A percentile compares a stretch with the other conserved stretches of the same genome.
phyloP scores from a whole-genome alignment of 1,140 invertebrate species.

The Carcinoscorpius rotundicauda region DNA sequence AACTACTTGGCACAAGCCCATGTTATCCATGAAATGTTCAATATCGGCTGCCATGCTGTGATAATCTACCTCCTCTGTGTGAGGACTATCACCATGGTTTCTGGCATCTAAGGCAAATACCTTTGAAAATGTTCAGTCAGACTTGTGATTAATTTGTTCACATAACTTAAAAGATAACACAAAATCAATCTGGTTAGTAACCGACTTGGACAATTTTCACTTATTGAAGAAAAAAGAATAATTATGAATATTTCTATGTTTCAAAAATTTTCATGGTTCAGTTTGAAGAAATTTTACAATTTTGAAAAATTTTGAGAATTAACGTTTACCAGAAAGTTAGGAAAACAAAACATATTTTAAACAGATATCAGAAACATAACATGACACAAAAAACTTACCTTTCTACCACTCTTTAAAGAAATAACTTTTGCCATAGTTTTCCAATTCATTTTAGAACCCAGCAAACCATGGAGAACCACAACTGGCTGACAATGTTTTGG shows the following conservation, averaged over 20 bases:
- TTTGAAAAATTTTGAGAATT: not conserved
- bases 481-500: constrained; percentile 41
- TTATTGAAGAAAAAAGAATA: not conserved
- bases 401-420: constrained; percentile 45
- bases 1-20: constrained; percentile 47
- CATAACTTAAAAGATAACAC: not conserved
- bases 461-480: constrained; percentile 69
- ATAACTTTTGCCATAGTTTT: constrained; percentile 60
- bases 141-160: not conserved
- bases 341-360: not conserved
- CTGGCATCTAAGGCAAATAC: constrained; percentile 69
- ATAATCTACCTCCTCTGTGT: constrained; percentile 55
- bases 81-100: constrained; percentile 85
- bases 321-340: not conserved
- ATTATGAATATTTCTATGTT: constrained; percentile 4
- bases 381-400: constrained; percentile 34
- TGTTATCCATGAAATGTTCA: constrained; percentile 43
- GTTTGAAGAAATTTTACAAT: not conserved
- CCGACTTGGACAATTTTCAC: too few species aligned
- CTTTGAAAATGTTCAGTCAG: constrained; percentile 28
- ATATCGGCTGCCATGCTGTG: constrained; percentile 58
- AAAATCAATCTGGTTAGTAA: not conserved
- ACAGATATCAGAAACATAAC: not conserved
- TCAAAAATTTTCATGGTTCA: not conserved
- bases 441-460: constrained; percentile 79